These are phyloP conservation scores for Ochropacha duplaris DNA, from an alignment of 2,888 invertebrate genomes.

Conservation along the genomic window DNA sequence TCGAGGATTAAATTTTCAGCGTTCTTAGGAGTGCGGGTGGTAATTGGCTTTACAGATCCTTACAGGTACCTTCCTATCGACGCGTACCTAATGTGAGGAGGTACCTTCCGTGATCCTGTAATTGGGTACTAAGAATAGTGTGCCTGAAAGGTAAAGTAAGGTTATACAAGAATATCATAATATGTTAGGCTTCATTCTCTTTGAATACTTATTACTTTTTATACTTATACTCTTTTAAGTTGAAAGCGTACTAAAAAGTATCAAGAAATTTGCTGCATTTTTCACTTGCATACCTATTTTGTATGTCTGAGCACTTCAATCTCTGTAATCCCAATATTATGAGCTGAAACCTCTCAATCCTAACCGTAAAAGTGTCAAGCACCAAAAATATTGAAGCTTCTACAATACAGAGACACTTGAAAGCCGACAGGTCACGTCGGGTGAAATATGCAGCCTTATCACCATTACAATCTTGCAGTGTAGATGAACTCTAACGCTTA, in stretches of 20 bases:
- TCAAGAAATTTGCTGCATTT: not conserved
- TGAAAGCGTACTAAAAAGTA: not conserved
- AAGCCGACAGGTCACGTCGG: constrained; percentile 39
- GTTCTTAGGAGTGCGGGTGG: too few species aligned
- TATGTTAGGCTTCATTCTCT: too few species aligned
- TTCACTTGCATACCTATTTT: not conserved
- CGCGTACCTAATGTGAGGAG: too few species aligned
- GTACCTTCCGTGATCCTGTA: too few species aligned
- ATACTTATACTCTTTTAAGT: too few species aligned
- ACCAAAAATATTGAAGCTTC: constrained; percentile 1
- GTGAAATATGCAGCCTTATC: constrained; percentile 28
- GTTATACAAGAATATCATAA: too few species aligned
- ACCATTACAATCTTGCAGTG: constrained; percentile 10
- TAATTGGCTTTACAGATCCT: too few species aligned
- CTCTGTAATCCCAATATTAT: not conserved
- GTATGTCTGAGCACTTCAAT: not conserved
- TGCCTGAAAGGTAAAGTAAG: too few species aligned
- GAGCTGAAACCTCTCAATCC: not conserved
- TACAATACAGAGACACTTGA: constrained; percentile 13
- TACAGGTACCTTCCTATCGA: too few species aligned
- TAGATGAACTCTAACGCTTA: constrained; percentile 4
- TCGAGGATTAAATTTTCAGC: too few species aligned
- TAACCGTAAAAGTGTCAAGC: not conserved
- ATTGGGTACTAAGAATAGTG: too few species aligned
- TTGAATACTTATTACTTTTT: too few species aligned